Percentiles rank a stretch among this genome's conserved stretches.
phyloP scores from a whole-genome alignment of 1,140 invertebrate species.

The Ylistrum balloti region DNA sequence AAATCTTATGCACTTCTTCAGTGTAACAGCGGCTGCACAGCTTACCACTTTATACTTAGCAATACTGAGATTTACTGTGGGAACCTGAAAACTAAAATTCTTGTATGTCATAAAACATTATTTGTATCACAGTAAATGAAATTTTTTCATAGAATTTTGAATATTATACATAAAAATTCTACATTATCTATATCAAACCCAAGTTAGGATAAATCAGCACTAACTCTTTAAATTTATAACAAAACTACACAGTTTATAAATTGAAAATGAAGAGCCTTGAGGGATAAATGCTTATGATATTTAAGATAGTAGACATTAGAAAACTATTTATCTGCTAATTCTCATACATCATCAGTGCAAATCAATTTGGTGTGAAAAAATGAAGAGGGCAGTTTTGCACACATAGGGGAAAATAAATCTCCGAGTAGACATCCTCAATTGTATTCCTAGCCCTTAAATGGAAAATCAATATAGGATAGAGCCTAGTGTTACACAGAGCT shows the following conservation, averaged over 20 bases:
- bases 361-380: constrained; percentile 13
- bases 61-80: too few relatives aligned
- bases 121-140: too few relatives aligned
- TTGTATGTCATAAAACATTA: too few relatives aligned
- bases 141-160: too few relatives aligned
- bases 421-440: not conserved
- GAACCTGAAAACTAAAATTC: too few relatives aligned
- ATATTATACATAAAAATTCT: not conserved
- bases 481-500: not conserved
- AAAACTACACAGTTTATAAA: not conserved
- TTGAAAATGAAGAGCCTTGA: not conserved
- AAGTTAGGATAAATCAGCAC: not conserved
- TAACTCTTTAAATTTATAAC: not conserved
- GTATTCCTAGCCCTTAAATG: constrained; percentile 19
- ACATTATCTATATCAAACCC: not conserved
- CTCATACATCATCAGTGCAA: not conserved
- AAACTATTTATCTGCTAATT: not conserved
- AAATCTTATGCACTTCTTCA: too few relatives aligned
- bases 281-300: not conserved
- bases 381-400: not conserved
- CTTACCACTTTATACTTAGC: too few relatives aligned
- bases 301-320: not conserved
- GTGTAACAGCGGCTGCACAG: too few relatives aligned
- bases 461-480: not conserved
- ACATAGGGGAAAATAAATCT: constrained; percentile 21